Evolutionary conservation across 2,113 vertebrate species (phyloP).

Genomic region (Addax nasomaculatus): DNA sequence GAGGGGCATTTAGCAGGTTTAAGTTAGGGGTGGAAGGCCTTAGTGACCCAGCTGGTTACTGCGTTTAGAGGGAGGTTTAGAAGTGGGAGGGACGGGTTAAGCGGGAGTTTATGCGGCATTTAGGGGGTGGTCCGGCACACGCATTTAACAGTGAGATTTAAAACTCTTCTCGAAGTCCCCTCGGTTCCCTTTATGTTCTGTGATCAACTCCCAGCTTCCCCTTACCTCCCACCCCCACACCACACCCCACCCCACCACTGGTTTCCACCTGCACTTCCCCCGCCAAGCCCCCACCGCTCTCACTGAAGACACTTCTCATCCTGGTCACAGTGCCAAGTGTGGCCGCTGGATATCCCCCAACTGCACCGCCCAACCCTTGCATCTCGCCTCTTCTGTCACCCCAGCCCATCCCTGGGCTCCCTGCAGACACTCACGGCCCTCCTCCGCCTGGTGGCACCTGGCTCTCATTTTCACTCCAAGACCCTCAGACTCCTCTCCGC

Average conservation of each 20-base stretch:
- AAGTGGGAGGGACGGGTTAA: slow-evolving; percentile 67
- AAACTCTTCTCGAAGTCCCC: not conserved
- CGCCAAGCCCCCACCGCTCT: not conserved
- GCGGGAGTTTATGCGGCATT: slow-evolving; percentile 71
- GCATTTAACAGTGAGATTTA: slow-evolving; percentile 16
- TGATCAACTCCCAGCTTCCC: not conserved
- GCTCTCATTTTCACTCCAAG: not conserved
- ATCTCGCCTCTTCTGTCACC: not conserved
- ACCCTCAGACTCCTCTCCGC: not conserved
- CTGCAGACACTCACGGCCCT: not conserved
- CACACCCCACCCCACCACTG: not conserved
- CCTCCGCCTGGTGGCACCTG: not conserved
- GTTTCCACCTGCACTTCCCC: not conserved
- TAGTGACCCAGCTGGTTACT: slow-evolving; percentile 60
- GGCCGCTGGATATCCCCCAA: not conserved
- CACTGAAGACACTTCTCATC: not conserved
- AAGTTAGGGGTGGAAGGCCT: slow-evolving; percentile 34
- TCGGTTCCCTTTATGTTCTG: not conserved
- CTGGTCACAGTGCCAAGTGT: not conserved
- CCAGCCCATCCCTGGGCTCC: not conserved
- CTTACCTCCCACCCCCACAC: not conserved
- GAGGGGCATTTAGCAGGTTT: slow-evolving; percentile 72
- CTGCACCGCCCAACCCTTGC: not conserved
- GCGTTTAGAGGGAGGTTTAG: slow-evolving; percentile 76
- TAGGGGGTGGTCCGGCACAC: slow-evolving; percentile 62